A percentile compares a stretch with the other conserved stretches of the same genome.
Conservation (phyloP, 2,888 invertebrate species). For the Phymatocera aterrima region DNA sequence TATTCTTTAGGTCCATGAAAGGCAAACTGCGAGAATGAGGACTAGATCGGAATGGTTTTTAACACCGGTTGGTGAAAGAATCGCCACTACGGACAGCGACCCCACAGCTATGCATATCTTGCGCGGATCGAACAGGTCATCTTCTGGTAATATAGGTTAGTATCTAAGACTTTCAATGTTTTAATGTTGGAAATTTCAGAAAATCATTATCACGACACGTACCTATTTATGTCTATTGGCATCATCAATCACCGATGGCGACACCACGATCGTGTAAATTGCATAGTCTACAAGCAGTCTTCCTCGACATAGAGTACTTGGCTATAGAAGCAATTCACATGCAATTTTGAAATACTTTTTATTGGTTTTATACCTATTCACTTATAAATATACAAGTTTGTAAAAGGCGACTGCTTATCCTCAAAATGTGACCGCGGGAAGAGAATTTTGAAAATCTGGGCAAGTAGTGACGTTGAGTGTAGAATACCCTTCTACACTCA, state of each 20-base stretch:
- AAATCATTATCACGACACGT: background rate
- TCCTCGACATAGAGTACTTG: background rate
- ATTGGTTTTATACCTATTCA: too few species aligned
- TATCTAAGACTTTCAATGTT: conserved; percentile 13
- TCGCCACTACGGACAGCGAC: conserved; percentile 75
- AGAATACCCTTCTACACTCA: too few species aligned
- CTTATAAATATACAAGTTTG: too few species aligned
- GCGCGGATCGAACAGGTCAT: conserved; percentile 76
- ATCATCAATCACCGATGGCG: too few species aligned
- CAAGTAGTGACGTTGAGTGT: too few species aligned
- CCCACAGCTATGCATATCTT: conserved; percentile 74
- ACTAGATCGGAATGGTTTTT: conserved; percentile 99
- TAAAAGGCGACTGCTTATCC: too few species aligned
- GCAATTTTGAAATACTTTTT: background rate
- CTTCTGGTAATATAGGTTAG: conserved; percentile 79
- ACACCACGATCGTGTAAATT: too few species aligned
- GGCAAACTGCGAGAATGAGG: conserved; percentile 97
- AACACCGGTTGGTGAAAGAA: conserved; percentile 80
- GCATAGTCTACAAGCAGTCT: too few species aligned
- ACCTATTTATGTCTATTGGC: too few species aligned
- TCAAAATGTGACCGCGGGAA: too few species aligned
- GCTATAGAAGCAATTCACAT: background rate
- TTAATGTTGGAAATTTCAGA: background rate
- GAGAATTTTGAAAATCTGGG: too few species aligned
- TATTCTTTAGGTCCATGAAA: conserved; percentile 89